Evolutionary conservation across 2,797 vertebrate species (phyloP).

Genomic region (Centroberyx gerrardi): DNA sequence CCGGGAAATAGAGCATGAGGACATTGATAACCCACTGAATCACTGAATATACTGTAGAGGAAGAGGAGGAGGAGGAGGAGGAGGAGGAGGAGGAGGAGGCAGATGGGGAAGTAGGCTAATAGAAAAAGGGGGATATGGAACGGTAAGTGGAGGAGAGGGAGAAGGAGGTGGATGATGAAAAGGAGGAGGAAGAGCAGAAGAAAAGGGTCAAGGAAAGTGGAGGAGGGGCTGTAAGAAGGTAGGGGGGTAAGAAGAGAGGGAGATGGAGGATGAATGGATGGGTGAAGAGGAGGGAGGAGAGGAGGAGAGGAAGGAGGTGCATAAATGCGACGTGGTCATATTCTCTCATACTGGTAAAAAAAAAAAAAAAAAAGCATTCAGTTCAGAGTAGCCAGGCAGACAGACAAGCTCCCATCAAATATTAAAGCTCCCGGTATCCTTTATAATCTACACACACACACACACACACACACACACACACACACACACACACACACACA

Average conservation of each 20-base stretch:
- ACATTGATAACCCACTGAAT: conserved; percentile 5
- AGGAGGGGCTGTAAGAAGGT: neutral
- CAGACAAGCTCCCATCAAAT: conserved; percentile 34
- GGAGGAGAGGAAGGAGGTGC: too few species aligned
- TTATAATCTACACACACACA: neutral
- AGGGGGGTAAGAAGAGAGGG: neutral
- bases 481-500: neutral
- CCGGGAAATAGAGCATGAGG: conserved; percentile 20
- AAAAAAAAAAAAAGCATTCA: too few species aligned
- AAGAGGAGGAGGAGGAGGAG: neutral
- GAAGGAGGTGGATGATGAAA: neutral
- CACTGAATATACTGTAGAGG: neutral
- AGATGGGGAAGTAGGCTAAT: too few species aligned
- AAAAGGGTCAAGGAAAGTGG: neutral
- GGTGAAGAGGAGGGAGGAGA: too few species aligned
- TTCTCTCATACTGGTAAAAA: too few species aligned
- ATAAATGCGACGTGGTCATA: too few species aligned
- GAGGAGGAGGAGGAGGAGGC: neutral
- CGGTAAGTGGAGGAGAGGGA: neutral
- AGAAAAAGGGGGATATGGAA: too few species aligned
- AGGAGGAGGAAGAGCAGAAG: neutral
- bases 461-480: neutral
- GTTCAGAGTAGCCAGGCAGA: neutral
- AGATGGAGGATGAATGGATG: neutral
- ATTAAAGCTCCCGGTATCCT: conserved; percentile 23